Conservation (phyloP, 2,113 vertebrate genomes). For the Bubalus kerabau region DNA sequence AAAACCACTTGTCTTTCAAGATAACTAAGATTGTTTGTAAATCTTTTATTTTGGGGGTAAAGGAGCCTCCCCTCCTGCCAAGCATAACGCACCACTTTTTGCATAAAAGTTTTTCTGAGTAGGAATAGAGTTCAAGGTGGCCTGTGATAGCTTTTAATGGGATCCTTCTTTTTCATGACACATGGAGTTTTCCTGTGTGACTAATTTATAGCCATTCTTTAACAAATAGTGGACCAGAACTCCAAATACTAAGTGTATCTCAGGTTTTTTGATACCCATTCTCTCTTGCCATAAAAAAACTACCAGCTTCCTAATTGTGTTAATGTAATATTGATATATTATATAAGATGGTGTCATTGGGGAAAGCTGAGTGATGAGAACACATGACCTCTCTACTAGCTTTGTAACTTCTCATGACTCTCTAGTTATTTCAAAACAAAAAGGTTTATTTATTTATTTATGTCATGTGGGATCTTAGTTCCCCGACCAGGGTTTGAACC, state of each 20-base stretch:
- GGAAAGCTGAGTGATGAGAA: neutral
- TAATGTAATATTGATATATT: neutral
- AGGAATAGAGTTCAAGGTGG: neutral
- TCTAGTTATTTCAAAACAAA: slow-evolving; percentile 22
- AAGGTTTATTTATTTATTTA: neutral
- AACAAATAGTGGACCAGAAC: neutral
- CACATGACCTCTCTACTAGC: neutral
- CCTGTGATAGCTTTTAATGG: neutral
- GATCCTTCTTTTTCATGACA: neutral
- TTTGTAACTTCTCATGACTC: neutral
- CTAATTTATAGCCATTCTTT: neutral
- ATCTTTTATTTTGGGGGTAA: neutral
- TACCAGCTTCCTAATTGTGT: neutral
- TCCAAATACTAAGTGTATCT: neutral
- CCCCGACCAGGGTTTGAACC: neutral
- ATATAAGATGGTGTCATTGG: neutral
- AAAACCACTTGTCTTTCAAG: neutral
- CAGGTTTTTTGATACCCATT: neutral
- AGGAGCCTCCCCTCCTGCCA: neutral
- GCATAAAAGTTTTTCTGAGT: neutral
- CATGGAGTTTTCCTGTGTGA: neutral
- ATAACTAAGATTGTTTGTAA: neutral
- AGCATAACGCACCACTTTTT: neutral
- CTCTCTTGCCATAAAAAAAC: neutral
- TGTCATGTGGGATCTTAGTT: neutral